Percentiles rank a stretch among this genome's conserved stretches.
These are phyloP conservation scores for Cossypha niveicapilla DNA, from an alignment of 2,797 vertebrate genomes.

Conservation along the genomic window DNA sequence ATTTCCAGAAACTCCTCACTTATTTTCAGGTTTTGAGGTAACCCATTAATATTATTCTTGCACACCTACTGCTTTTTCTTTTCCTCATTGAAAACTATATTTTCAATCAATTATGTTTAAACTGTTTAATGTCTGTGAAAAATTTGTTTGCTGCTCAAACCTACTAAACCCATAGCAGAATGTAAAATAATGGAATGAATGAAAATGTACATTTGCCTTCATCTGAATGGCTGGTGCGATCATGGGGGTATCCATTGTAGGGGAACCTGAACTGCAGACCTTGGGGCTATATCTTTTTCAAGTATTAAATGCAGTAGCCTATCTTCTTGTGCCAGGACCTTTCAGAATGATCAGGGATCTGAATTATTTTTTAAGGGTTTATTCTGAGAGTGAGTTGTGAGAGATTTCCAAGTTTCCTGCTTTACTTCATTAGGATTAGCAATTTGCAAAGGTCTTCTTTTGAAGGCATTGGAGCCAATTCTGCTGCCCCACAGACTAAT, in stretches of 20 bases:
- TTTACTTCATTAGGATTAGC: not conserved
- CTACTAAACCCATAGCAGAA: not conserved
- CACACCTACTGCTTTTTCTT: not conserved
- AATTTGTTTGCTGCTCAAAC: not conserved
- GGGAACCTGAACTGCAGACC: not conserved
- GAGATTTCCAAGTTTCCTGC: not conserved
- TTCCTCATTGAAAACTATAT: not conserved
- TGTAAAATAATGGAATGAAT: not conserved
- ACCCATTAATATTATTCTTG: not conserved
- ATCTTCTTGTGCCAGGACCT: not conserved
- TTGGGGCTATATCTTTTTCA: not conserved
- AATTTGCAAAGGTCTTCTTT: not conserved
- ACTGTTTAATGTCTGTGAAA: not conserved
- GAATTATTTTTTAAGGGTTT: not conserved
- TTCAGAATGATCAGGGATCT: not conserved
- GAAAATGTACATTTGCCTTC: not conserved
- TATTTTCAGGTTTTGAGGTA: not conserved
- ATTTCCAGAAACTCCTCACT: not conserved
- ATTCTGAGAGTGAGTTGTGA: not conserved
- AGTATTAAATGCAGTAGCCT: not conserved
- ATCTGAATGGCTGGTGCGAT: not conserved
- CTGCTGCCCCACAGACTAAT: not conserved
- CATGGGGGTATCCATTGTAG: fast-evolving
- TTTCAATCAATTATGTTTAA: not conserved
- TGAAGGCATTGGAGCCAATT: not conserved